These are phyloP conservation scores for Anaspis maculata DNA, from an alignment of 2,888 invertebrate species.

Conservation along the genomic window DNA sequence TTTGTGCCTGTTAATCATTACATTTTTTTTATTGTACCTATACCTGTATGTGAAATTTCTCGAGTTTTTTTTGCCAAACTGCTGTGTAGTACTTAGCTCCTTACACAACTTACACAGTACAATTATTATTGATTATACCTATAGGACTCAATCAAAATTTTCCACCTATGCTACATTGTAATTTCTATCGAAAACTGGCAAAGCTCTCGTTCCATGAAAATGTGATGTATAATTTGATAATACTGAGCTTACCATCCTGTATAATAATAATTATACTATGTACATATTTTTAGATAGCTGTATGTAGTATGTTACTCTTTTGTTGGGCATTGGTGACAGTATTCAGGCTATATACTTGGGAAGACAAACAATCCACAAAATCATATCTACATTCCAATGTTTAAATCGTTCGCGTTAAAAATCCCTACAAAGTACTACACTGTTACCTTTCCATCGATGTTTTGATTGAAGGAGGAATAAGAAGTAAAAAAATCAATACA, in stretches of 20 bases:
- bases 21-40: no score
- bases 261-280: slow-evolving; percentile 23
- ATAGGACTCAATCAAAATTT: no score
- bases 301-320: slow-evolving; percentile 30
- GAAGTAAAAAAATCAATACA: no score
- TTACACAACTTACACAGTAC: no score
- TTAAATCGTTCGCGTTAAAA: no score
- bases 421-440: slow-evolving; percentile 1
- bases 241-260: slow-evolving; percentile 26
- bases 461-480: no score
- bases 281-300: slow-evolving; percentile 28
- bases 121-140: no score
- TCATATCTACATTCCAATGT: slow-evolving; percentile 30
- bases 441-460: slow-evolving; percentile 3
- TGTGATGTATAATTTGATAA: slow-evolving; percentile 18
- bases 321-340: slow-evolving; percentile 32
- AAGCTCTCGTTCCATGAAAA: no score
- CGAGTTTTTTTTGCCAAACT: no score
- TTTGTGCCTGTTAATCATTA: no score
- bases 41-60: no score
- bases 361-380: slow-evolving; percentile 13
- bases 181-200: neutral
- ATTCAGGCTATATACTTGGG: slow-evolving; percentile 14
- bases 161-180: slow-evolving; percentile 4
- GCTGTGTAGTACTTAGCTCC: no score